These are phyloP conservation scores for Ommatoiulus sabulosus DNA, from an alignment of 2,888 invertebrate species.

Conservation along the genomic window DNA sequence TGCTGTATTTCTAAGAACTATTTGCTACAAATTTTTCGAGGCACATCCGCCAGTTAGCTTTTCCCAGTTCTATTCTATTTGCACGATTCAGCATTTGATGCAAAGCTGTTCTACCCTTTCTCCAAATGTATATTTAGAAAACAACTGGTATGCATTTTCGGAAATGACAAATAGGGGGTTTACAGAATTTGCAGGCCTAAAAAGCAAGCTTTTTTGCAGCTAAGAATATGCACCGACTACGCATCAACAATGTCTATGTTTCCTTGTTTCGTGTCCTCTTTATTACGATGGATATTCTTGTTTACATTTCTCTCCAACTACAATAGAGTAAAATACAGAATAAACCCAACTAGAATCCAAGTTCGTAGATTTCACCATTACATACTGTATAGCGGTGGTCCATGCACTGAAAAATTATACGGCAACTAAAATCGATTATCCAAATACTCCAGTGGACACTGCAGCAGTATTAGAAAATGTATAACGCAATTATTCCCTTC, in stretches of 20 bases:
- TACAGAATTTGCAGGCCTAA: neutral
- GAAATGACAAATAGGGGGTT: neutral
- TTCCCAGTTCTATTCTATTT: neutral
- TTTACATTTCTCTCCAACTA: slow-evolving; percentile 17
- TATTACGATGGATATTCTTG: neutral
- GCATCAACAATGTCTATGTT: neutral
- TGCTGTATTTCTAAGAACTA: no score
- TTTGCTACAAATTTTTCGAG: no score
- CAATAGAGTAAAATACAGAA: neutral
- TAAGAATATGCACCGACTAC: neutral
- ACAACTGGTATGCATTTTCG: neutral
- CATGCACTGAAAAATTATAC: no score
- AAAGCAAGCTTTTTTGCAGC: neutral
- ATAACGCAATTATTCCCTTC: no score
- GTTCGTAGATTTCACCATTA: no score
- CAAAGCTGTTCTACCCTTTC: neutral
- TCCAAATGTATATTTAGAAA: neutral
- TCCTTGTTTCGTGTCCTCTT: neutral
- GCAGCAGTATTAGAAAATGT: no score
- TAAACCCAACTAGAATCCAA: no score
- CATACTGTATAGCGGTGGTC: no score
- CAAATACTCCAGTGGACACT: no score
- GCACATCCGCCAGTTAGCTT: neutral
- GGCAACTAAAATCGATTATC: no score
- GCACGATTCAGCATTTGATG: neutral